Evolutionary conservation across 2,888 invertebrate genomes (phyloP).

Genomic region (Xanthorhoe designata): DNA sequence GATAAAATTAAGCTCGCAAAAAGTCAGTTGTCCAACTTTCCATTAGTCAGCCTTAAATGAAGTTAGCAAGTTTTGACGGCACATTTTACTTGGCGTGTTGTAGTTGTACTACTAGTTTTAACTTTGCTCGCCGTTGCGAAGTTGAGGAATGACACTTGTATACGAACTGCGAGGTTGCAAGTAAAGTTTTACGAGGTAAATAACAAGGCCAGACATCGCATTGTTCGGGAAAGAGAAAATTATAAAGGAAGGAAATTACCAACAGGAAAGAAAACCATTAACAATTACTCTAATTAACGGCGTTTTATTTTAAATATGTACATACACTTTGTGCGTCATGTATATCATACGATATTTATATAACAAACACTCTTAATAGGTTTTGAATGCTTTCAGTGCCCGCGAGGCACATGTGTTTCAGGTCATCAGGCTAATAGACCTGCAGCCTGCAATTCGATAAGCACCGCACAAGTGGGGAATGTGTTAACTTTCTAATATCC

Average conservation of each 20-base stretch:
- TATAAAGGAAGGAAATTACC: slow-evolving; percentile 17
- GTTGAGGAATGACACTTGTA: slow-evolving; percentile 47
- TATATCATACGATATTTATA: too few species aligned
- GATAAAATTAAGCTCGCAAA: slow-evolving; percentile 44
- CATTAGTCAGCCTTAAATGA: slow-evolving; percentile 45
- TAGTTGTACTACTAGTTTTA: slow-evolving; percentile 39
- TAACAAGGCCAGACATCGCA: slow-evolving; percentile 26
- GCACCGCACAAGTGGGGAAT: too few species aligned
- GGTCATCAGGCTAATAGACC: too few species aligned
- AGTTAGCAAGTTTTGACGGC: slow-evolving; percentile 45
- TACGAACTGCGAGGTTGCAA: slow-evolving; percentile 40
- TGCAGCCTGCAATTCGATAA: too few species aligned
- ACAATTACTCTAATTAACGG: background rate
- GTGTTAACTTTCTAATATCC: too few species aligned
- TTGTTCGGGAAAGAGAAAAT: slow-evolving; percentile 25
- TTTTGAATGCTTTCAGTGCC: too few species aligned
- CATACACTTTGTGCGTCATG: background rate
- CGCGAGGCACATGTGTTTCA: too few species aligned
- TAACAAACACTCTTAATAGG: too few species aligned
- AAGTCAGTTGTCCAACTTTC: slow-evolving; percentile 44
- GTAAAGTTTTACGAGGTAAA: slow-evolving; percentile 36
- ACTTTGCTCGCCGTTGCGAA: slow-evolving; percentile 39
- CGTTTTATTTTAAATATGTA: background rate
- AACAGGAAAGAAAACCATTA: background rate
- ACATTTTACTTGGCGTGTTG: slow-evolving; percentile 48